Percentiles rank a stretch among this genome's conserved stretches.
phyloP scores from a whole-genome alignment of 2,797 vertebrate species.

The Scomberomorus guttatus region DNA sequence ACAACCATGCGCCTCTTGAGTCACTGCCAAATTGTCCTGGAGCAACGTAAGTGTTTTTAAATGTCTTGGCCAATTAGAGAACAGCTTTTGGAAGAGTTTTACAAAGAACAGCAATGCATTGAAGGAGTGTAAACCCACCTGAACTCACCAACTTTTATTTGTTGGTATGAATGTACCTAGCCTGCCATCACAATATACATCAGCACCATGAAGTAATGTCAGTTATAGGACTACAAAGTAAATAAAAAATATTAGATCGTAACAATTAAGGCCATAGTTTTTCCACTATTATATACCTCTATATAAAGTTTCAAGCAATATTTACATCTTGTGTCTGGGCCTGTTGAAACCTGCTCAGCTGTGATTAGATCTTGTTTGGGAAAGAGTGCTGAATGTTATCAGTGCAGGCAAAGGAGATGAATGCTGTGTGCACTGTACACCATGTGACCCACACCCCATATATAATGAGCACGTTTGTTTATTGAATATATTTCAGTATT shows the following conservation, averaged over 20 bases:
- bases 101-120: neutral
- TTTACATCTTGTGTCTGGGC: too few relatives aligned
- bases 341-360: neutral
- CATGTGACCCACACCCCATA: slow-evolving; percentile 7
- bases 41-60: slow-evolving; percentile 1
- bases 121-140: neutral
- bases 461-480: neutral
- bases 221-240: too few relatives aligned
- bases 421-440: neutral
- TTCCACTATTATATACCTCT: neutral
- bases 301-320: neutral
- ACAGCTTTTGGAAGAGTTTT: neutral
- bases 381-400: slow-evolving; percentile 24
- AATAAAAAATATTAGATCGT: too few relatives aligned
- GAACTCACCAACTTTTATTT: neutral
- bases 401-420: neutral
- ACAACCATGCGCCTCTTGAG: neutral
- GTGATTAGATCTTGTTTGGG: neutral
- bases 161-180: too few relatives aligned
- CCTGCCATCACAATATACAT: neutral
- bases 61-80: neutral
- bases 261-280: neutral
- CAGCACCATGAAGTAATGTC: too few relatives aligned
- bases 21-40: neutral
- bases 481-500: slow-evolving; percentile 10